phyloP scores from a whole-genome alignment of 2,888 invertebrate genomes.

The Mayetiola destructor region DNA sequence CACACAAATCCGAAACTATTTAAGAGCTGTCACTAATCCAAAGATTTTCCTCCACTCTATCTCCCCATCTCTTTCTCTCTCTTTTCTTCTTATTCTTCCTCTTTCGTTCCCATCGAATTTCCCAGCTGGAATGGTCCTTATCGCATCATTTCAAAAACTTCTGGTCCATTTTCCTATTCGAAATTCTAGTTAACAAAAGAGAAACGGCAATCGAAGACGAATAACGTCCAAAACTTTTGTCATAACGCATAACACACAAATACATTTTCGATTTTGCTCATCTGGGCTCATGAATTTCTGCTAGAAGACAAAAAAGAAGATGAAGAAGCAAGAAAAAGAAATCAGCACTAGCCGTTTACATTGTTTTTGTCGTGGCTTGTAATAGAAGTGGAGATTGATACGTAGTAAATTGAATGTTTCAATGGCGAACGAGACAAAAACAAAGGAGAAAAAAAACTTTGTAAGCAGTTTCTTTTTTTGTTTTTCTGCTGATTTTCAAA shows the following conservation, averaged over 20 bases:
- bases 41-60: neutral
- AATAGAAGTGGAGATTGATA: conserved; percentile 8
- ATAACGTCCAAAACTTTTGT: conserved; percentile 5
- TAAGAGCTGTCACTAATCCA: neutral
- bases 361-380: neutral
- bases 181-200: neutral
- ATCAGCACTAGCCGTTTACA: neutral
- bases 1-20: conserved; percentile 9
- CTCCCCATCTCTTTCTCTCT: neutral
- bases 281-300: no score
- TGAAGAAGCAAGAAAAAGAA: no score
- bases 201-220: no score
- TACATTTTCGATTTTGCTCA: conserved; percentile 2
- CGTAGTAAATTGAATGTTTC: conserved; percentile 4
- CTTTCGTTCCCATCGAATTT: neutral
- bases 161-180: no score
- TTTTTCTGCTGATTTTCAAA: neutral
- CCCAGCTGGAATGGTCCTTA: conserved; percentile 1
- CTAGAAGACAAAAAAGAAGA: no score
- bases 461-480: conserved; percentile 12
- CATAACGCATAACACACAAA: neutral
- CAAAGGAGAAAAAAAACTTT: neutral
- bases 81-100: neutral
- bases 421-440: neutral
- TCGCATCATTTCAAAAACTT: no score